Base-by-base conservation (phyloP, 2,797 vertebrate genomes). In the Acanthurus lineatus region DNA sequence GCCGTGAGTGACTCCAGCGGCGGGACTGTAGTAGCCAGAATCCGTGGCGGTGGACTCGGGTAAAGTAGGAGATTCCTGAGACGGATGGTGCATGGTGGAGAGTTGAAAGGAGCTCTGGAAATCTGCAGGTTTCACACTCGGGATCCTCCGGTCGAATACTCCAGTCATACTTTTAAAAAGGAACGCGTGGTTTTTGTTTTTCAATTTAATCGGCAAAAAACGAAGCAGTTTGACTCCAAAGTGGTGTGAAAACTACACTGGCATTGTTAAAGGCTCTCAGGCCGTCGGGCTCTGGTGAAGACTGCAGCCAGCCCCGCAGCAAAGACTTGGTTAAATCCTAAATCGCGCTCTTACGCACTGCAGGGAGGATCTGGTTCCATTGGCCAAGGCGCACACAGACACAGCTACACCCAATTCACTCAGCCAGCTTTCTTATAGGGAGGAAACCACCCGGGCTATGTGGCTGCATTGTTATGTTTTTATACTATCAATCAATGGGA, bases 341-440 rank as follows among this genome's bases (percentile, higher is more conserved):
- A 98, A 97, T 96, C 96, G 96, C 96, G 95, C 97, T 97, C 96
- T 98, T 98, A 99, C 98, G 98, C 98, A 97, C 97, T 97, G 97
- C 96, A 96, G 97, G 98, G 97, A 97, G 97, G 98, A 98, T 97
- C 96, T 95, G 97, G 97, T 96, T 96, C 97, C 96, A 98, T 98
- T 99, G 98, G 98, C 96, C 97, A 96, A 96, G 95, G 96, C 95
- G 94, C 96, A 91, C 93, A 90, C 95, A 90, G 90, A 94, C 96
- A 92, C 95, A 97, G 96, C 95, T 96, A 97, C 97, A 97, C 97
- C 96, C 95, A 97, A 96, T 96, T 96, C 96, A 95, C 95, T 94
- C 94, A 94, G 96, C 96, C 96, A 96, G 96, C 97, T 96, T 95
- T 93, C 94, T 95, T 91, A 96, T 84, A 84, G 85, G 94, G 94